Evolutionary conservation across 2,797 vertebrate genomes (phyloP).

Genomic region (Alfaro cultratus): DNA sequence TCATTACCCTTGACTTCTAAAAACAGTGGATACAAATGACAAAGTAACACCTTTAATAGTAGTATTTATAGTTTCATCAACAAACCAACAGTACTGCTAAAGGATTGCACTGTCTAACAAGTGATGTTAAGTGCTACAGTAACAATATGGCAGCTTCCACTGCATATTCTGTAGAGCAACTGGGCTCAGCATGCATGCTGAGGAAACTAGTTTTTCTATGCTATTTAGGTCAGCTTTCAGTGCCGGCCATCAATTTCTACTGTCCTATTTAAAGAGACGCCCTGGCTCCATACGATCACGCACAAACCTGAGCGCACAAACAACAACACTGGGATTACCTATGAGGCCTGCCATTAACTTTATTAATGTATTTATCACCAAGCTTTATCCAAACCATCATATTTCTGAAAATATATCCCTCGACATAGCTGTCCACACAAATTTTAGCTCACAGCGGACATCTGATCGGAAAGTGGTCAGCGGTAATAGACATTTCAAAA

Average conservation of each 20-base stretch:
- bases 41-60: background rate
- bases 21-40: constrained; percentile 18
- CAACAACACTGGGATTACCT: constrained; percentile 36
- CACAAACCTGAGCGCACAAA: constrained; percentile 39
- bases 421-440: constrained; percentile 3
- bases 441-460: constrained; percentile 17
- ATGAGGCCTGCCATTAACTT: constrained; percentile 21
- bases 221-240: constrained; percentile 85
- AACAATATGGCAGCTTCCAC: constrained; percentile 59
- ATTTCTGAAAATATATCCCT: background rate
- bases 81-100: background rate
- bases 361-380: constrained; percentile 30
- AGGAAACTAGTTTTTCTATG: constrained; percentile 81
- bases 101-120: constrained; percentile 7
- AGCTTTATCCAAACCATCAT: constrained; percentile 25
- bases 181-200: constrained; percentile 69
- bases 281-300: constrained; percentile 43
- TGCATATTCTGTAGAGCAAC: constrained; percentile 63
- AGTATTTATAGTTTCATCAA: constrained; percentile 7
- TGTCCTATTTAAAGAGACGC: constrained; percentile 82
- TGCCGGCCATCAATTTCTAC: constrained; percentile 83
- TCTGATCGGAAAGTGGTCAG: constrained; percentile 17
- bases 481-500: constrained; percentile 27
- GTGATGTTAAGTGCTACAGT: constrained; percentile 48
- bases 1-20: constrained; percentile 20